phyloP scores from a whole-genome alignment of 2,113 vertebrate species.

The Laticauda laticaudata region DNA sequence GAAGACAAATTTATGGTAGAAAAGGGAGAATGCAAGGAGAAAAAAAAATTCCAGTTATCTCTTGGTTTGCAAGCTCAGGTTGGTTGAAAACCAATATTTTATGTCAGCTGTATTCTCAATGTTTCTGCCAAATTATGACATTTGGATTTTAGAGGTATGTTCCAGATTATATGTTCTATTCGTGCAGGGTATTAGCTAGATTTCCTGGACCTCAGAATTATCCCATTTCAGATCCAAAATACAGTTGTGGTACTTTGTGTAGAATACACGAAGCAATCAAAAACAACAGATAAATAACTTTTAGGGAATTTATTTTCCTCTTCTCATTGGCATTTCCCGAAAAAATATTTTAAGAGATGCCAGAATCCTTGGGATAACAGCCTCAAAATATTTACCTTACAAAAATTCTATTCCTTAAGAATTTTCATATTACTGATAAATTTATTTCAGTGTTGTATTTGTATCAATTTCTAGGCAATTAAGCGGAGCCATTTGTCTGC shows the following conservation, averaged over 20 bases:
- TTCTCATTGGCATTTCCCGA: background rate
- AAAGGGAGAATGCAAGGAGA: too few relatives aligned
- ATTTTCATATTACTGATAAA: constrained; percentile 36
- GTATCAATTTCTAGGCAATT: background rate
- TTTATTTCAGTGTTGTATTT: constrained; percentile 16
- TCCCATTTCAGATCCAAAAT: too few relatives aligned
- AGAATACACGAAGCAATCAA: background rate
- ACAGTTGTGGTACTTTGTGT: background rate
- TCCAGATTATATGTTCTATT: background rate
- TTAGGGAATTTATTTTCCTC: background rate
- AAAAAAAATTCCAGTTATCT: background rate
- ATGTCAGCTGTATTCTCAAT: background rate
- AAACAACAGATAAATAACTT: too few relatives aligned
- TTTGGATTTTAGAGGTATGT: background rate
- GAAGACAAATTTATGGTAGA: background rate
- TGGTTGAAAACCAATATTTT: background rate
- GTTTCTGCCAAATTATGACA: background rate
- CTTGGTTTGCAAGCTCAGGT: background rate
- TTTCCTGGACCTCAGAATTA: background rate
- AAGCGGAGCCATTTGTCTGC: constrained; percentile 19
- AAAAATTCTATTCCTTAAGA: background rate
- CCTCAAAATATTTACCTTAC: background rate
- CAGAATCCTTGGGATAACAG: background rate
- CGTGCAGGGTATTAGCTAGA: background rate
- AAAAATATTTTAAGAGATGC: background rate